phyloP scores from a whole-genome alignment of 2,888 invertebrate species.

The Nemurella pictetii region DNA sequence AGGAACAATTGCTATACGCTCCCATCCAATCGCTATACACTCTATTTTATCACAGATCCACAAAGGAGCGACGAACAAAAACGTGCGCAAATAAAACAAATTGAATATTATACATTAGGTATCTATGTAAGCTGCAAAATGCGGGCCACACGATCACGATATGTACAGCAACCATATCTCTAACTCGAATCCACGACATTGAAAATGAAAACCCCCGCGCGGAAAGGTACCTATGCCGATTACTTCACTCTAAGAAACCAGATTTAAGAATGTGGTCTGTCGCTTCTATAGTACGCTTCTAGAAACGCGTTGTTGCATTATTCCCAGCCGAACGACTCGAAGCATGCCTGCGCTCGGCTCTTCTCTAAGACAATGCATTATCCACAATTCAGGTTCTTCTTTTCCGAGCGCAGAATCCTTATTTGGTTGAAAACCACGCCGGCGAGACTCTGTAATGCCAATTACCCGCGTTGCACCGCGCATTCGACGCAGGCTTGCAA shows the following conservation, averaged over 20 bases:
- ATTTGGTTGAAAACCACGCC: not conserved
- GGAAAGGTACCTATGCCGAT: not conserved
- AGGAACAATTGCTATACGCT: no score
- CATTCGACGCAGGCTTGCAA: no score
- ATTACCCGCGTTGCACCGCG: no score
- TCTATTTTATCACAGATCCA: not conserved
- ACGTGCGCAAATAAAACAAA: not conserved
- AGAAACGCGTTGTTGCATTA: not conserved
- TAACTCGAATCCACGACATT: no score
- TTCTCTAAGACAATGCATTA: not conserved
- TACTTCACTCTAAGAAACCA: not conserved
- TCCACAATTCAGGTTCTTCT: not conserved
- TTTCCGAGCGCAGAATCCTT: not conserved
- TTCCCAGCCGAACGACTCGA: not conserved
- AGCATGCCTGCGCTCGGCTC: not conserved
- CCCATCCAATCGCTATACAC: not conserved
- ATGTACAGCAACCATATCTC: not conserved
- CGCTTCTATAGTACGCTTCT: not conserved
- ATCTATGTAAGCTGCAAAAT: no score
- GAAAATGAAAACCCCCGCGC: not conserved
- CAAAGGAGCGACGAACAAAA: not conserved
- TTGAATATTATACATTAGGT: not conserved
- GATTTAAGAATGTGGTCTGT: not conserved
- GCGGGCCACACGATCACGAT: not conserved
- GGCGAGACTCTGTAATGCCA: not conserved